A percentile compares a stretch with the other conserved stretches of the same genome.
phyloP scores from a whole-genome alignment of 2,888 invertebrate species.

The Gryllus longicercus region DNA sequence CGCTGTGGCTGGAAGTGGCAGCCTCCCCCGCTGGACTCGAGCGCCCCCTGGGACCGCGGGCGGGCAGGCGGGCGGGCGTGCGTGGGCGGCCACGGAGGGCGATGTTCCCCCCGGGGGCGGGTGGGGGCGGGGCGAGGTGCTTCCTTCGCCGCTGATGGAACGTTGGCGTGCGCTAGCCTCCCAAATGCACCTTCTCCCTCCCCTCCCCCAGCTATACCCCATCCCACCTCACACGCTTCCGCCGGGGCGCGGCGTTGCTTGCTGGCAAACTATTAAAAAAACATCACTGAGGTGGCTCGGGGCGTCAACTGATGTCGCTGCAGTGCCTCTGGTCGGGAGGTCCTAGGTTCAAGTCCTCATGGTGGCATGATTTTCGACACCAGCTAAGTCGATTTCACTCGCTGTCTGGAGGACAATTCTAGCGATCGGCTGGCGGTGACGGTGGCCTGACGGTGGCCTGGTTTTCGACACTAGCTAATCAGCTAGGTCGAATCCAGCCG shows the following conservation, averaged over 20 bases:
- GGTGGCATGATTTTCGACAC: too few relatives aligned
- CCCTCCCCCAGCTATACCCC: neutral
- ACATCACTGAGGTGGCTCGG: too few relatives aligned
- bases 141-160: neutral
- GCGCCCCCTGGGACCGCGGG: neutral
- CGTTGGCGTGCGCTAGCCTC: neutral
- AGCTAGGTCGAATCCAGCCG: too few relatives aligned
- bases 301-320: too few relatives aligned
- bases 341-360: too few relatives aligned
- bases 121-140: neutral
- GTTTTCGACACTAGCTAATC: too few relatives aligned
- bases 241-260: neutral
- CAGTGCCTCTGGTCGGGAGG: too few relatives aligned
- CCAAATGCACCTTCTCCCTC: neutral
- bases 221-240: neutral
- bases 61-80: neutral
- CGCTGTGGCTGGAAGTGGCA: neutral
- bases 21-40: neutral
- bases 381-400: too few relatives aligned
- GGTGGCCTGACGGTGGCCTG: too few relatives aligned
- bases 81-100: neutral
- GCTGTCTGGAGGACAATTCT: too few relatives aligned
- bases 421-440: too few relatives aligned
- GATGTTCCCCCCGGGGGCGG: neutral
- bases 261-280: too few relatives aligned